Evolutionary conservation across 2,888 invertebrate species (phyloP).

Genomic region (Drosophila atripex): DNA sequence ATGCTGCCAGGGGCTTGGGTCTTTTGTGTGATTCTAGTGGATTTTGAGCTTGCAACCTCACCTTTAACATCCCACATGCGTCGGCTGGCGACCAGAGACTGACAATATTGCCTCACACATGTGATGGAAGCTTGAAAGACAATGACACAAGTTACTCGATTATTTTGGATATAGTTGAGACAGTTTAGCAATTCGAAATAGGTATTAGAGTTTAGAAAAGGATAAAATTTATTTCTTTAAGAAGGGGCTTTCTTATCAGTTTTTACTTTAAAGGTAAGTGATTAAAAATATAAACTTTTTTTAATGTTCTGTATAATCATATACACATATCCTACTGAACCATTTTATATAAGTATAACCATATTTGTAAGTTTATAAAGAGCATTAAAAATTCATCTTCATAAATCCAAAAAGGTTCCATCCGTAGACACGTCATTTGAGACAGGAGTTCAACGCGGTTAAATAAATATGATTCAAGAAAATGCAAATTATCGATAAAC

Average conservation of each 20-base stretch:
- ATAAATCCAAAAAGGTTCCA: background rate
- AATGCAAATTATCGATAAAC: slow-evolving; percentile 69
- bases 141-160: slow-evolving; percentile 7
- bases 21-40: slow-evolving; percentile 41
- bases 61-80: slow-evolving; percentile 82
- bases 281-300: no score
- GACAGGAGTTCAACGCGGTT: slow-evolving; percentile 25
- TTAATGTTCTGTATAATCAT: no score
- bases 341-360: no score
- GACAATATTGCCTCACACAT: slow-evolving; percentile 42
- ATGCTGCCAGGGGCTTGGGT: slow-evolving; percentile 33
- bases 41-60: slow-evolving; percentile 75
- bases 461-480: slow-evolving; percentile 54
- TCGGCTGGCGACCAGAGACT: slow-evolving; percentile 47
- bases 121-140: slow-evolving; percentile 19
- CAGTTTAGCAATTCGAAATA: background rate
- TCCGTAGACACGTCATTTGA: slow-evolving; percentile 35
- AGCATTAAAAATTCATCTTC: background rate
- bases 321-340: no score
- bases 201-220: no score
- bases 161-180: background rate
- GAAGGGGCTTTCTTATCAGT: no score
- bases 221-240: no score
- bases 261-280: no score
- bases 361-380: background rate